Conservation (phyloP, 2,888 invertebrate species). For the Platycnemis pennipes region DNA sequence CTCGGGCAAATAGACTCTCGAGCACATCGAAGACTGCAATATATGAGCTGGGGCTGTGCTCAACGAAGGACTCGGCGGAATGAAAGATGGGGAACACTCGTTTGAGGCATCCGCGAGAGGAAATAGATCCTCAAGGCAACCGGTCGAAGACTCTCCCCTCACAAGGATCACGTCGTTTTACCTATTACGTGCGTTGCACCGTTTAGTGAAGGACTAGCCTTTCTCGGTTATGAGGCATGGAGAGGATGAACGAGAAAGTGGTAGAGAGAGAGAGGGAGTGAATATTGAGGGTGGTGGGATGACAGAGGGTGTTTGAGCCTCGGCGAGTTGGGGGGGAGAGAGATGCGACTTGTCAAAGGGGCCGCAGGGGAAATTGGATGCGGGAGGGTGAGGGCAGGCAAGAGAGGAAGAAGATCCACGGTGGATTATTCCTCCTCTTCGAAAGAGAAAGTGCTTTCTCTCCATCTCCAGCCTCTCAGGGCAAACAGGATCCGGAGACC, state of each 20-base stretch:
- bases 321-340: not conserved
- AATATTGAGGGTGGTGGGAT: not conserved
- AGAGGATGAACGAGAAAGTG: not conserved
- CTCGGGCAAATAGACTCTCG: constrained; percentile 2
- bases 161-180: not conserved
- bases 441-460: constrained; percentile 60
- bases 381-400: not conserved
- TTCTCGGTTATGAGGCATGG: not conserved
- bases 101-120: not conserved
- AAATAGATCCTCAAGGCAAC: not conserved
- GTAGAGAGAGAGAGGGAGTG: not conserved
- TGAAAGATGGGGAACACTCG: not conserved
- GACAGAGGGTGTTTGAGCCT: not conserved
- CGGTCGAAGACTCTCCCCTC: constrained; percentile 34
- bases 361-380: not conserved
- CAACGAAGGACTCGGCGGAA: not conserved
- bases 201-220: not conserved
- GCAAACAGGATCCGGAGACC: constrained; percentile 41
- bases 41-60: not conserved
- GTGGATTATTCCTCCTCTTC: constrained; percentile 37
- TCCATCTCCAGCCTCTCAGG: constrained; percentile 9
- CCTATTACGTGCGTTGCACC: constrained; percentile 23
- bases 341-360: not conserved
- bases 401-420: not conserved
- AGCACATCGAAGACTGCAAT: not conserved